Evolutionary conservation across 2,797 vertebrate genomes (phyloP).

Genomic region (Spinus olivaceus): DNA sequence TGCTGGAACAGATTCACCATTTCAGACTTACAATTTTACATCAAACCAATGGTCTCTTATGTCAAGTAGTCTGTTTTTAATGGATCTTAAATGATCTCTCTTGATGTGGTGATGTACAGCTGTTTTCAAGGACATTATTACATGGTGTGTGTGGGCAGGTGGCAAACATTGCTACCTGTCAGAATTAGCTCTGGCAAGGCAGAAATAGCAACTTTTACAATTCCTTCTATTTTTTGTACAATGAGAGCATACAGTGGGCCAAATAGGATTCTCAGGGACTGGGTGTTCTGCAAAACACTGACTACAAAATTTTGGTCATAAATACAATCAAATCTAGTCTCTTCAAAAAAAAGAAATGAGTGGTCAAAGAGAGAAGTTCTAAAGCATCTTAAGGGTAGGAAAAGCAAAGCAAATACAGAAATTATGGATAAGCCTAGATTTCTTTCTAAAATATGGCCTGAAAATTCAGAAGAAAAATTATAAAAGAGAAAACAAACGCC

Average conservation of each 20-base stretch:
- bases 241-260: neutral
- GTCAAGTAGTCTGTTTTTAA: neutral
- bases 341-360: neutral
- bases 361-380: neutral
- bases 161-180: neutral
- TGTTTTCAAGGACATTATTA: neutral
- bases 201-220: neutral
- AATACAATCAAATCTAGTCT: neutral
- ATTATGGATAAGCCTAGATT: neutral
- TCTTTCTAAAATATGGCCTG: neutral
- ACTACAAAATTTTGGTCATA: neutral
- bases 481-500: neutral
- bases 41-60: neutral
- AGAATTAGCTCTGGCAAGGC: neutral
- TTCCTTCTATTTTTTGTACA: neutral
- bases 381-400: neutral
- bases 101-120: neutral
- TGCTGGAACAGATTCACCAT: neutral
- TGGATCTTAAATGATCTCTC: neutral
- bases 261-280: neutral
- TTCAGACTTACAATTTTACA: neutral
- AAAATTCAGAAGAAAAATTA: neutral
- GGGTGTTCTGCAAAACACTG: neutral
- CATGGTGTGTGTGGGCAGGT: neutral
- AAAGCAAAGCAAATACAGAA: neutral